Evolutionary conservation across 2,113 vertebrate genomes (phyloP), one percentile per base, ranked within the genome.

Genomic region (Gallinago jamesoni): DNA sequence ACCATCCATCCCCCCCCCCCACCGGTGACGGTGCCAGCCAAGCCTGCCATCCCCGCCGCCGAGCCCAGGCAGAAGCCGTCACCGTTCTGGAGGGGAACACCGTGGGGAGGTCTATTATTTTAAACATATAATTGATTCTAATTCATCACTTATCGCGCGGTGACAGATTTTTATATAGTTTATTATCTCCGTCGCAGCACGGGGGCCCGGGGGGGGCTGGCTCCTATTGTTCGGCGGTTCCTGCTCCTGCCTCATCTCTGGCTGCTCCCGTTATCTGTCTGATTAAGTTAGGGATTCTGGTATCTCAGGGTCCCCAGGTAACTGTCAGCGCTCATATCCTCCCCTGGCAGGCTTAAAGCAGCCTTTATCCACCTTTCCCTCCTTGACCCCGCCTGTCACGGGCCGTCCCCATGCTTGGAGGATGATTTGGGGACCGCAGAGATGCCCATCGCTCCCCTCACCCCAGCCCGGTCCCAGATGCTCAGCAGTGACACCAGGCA

Each of bases 51-150:
- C 79, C 17, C 43, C 13, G 17, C 88, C 63, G 82, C 96, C 82
- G 90, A 94, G 92, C 75, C 96, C 90, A 75, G 93, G 83, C 92
- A 89, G 88, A 87, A 92, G 80, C 93, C 93, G 69, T 94, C 84
- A 50, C 91, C 10, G 21, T 84, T 96, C 84, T 81, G 92, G 95
- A 93, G 85, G 84, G 87, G 63, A 93, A 86, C 77, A 35, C 94
- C 50, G 8, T 3, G 75, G 95, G 96, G 90, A 96, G 73, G 84
- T 95, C 97, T 97, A 97, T 98, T 98, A 97, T 98, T 98, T 98
- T 98, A 98, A 98, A 97, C 96, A 68, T 93, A 97, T 98, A 98
- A 98, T 98, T 98, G 98, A 98, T 97, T 98, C 97, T 98, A 98
- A 98, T 98, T 98, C 98, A 98, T 98, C 97, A 97, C 96, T 98